Evolutionary conservation across 2,113 vertebrate genomes (phyloP).

Genomic region (Isichthys henryi): DNA sequence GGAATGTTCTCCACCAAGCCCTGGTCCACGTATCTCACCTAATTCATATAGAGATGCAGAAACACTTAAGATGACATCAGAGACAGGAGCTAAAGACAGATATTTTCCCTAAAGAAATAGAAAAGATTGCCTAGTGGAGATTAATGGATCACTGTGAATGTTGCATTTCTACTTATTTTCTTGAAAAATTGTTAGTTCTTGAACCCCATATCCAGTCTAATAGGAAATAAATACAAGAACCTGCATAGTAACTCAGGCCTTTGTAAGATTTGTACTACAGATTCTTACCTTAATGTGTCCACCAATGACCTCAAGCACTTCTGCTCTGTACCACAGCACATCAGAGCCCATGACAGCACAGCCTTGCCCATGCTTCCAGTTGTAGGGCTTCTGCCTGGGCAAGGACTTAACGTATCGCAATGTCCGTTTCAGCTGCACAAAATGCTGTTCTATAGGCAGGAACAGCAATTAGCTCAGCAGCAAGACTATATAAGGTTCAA

Average conservation of each 20-base stretch:
- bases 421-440: constrained; percentile 64
- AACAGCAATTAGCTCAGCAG: background rate
- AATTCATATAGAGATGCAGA: background rate
- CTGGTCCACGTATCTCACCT: constrained; percentile 77
- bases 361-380: constrained; percentile 74
- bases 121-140: background rate
- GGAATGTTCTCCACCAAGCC: constrained; percentile 79
- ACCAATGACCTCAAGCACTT: constrained; percentile 63
- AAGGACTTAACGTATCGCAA: constrained; percentile 70
- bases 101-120: background rate
- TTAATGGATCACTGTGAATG: background rate
- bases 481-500: background rate
- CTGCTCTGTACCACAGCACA: constrained; percentile 78
- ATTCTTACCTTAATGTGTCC: constrained; percentile 63
- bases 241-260: background rate
- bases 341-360: constrained; percentile 82
- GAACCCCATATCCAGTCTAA: no score
- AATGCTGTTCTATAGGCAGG: constrained; percentile 55
- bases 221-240: background rate
- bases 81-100: background rate
- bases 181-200: background rate
- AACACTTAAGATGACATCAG: constrained; percentile 17
- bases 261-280: background rate
- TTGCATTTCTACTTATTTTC: background rate
- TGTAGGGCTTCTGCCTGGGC: constrained; percentile 72